Evolutionary conservation across 92 coral and sea anemone genomes (phyloP), one percentile per base, ranked within the genome.

Genomic region (Parazoanthus swiftii): DNA sequence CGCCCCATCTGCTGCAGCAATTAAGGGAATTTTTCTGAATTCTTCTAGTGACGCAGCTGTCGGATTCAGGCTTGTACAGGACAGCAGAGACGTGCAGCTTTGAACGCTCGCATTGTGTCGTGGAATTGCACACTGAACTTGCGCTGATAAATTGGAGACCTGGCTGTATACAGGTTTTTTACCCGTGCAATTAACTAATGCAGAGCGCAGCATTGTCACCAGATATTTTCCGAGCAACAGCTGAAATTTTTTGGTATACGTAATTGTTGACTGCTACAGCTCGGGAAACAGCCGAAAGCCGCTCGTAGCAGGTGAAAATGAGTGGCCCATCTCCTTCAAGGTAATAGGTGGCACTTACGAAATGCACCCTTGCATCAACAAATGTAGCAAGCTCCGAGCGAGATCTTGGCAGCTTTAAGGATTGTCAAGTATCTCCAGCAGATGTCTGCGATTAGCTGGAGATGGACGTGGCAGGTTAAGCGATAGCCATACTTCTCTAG

Each of bases 331-430:
- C 91, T 48, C 91, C 89, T 89, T 89, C 91, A 14, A 89, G 85
- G 72, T 81, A 86, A 29, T 81, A 86, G 77, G 92, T 90, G 76
- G 90, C 87, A 81, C 86, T 86, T 4, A 90, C 90, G 79, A 90
- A 90, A 86, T 90, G 92, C 68, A 85, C 81, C 74, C 89, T 89
- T 11, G 92, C 92, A 90, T 85, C 91, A 76, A 89, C 85, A 85
- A 85, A 51, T 7, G 92, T 90, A 79, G 92, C 92, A 81, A 85
- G 10, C 86, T 89, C 91, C 91, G 85, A 75, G 85, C 89, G 81
- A 90, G 81, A 20, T 79, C 67, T 71, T 85, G 92, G 74, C 78
- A 71, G 88, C 59, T 39, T 68, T 90, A 88, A 37, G 87, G 89
- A 89, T 89, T 86, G 76, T 89, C 92, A 86, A 89, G 86, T 85